Conservation (phyloP, 2,113 vertebrate genomes). For the Leptosomus discolor region DNA sequence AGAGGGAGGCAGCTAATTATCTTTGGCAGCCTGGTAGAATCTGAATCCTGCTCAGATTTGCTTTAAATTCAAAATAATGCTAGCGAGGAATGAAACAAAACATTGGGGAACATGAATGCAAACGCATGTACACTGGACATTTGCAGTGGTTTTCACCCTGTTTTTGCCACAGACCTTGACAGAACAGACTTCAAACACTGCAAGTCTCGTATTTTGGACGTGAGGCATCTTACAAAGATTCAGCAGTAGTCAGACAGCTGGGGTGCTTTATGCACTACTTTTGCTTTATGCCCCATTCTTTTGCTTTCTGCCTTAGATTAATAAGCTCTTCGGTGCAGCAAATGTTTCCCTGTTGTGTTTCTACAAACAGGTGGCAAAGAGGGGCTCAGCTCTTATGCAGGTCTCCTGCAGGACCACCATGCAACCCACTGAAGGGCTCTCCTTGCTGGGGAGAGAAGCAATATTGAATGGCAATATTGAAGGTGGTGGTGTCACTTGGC, state of each 20-base stretch:
- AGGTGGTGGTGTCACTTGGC: neutral
- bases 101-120: neutral
- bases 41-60: neutral
- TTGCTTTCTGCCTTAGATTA: neutral
- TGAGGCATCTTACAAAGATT: neutral
- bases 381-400: neutral
- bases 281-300: neutral
- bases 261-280: neutral
- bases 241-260: neutral
- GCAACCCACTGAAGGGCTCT: neutral
- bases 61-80: neutral
- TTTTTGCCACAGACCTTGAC: neutral
- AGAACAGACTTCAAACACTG: neutral
- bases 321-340: neutral
- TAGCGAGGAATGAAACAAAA: neutral
- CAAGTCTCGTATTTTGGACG: accelerated
- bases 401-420: accelerated
- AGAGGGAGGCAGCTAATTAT: neutral
- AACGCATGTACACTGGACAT: too few relatives aligned
- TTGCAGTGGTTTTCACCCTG: neutral
- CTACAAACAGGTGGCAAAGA: neutral
- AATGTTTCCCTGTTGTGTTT: neutral
- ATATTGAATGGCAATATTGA: neutral
- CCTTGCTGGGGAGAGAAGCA: neutral
- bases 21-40: neutral